phyloP scores from a whole-genome alignment of 1,140 invertebrate genomes.

The Cydia splendana region DNA sequence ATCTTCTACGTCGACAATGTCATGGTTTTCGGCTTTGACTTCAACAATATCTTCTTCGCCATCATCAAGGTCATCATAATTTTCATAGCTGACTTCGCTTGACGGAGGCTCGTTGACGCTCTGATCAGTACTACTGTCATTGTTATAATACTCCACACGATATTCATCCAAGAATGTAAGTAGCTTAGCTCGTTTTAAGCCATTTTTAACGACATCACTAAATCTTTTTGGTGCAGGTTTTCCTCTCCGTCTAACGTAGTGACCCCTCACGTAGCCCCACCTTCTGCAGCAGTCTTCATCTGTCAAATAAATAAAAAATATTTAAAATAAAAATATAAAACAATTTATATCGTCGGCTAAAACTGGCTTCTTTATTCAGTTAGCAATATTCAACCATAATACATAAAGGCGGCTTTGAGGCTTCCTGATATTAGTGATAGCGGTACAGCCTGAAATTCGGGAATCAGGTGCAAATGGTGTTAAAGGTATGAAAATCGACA shows the following conservation, averaged over 20 bases:
- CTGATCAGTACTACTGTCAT: slow-evolving; percentile 10
- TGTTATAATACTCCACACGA: not conserved
- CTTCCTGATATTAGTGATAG: too few relatives aligned
- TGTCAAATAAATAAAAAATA: not conserved
- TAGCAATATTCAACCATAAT: too few relatives aligned
- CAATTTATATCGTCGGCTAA: not conserved
- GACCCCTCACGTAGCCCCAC: not conserved
- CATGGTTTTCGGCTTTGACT: not conserved
- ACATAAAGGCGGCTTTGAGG: too few relatives aligned
- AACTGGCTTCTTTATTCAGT: too few relatives aligned
- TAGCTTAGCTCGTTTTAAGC: slow-evolving; percentile 7
- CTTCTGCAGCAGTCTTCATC: slow-evolving; percentile 4
- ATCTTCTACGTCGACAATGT: not conserved
- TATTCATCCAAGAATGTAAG: not conserved
- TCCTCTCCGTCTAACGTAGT: slow-evolving; percentile 6
- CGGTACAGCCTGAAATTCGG: too few relatives aligned
- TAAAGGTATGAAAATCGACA: too few relatives aligned
- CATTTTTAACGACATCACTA: not conserved
- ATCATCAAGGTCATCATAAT: not conserved
- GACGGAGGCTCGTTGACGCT: not conserved
- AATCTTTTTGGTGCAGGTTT: not conserved
- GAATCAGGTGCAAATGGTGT: too few relatives aligned
- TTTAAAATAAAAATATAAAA: not conserved
- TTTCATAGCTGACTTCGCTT: not conserved
- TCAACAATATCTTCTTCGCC: not conserved